These are phyloP conservation scores for Thamnophis elegans DNA, from an alignment of 2,797 vertebrate genomes.

Conservation along the genomic window DNA sequence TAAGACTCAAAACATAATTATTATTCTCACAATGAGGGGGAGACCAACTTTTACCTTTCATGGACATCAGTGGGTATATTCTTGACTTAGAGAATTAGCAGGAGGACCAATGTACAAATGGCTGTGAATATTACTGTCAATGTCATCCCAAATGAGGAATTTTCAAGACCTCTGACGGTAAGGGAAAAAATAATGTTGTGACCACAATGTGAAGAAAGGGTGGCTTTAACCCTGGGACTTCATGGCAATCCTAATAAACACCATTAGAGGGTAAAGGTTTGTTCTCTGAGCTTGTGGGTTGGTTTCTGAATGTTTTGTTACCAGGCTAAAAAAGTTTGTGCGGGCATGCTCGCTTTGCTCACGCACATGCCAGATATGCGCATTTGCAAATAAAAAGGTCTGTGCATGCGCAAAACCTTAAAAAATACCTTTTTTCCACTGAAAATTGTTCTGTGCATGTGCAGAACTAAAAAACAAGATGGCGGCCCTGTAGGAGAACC, in stretches of 20 bases:
- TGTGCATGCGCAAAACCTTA: no score
- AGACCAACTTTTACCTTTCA: not conserved
- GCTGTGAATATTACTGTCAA: not conserved
- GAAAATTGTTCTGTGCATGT: no score
- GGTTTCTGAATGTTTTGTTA: no score
- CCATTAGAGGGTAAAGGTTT: not conserved
- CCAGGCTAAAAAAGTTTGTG: no score
- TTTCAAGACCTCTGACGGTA: not conserved
- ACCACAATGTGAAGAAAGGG: not conserved
- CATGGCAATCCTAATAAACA: not conserved
- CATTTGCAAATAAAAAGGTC: no score
- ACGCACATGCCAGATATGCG: no score
- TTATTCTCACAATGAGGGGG: not conserved
- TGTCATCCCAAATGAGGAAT: not conserved
- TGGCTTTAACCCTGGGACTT: not conserved
- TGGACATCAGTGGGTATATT: not conserved
- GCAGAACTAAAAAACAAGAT: no score
- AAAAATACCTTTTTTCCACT: no score
- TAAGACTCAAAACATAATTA: not conserved
- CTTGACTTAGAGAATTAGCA: not conserved
- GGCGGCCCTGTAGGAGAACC: no score
- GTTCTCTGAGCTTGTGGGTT: no score
- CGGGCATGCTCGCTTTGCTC: no score
- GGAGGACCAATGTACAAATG: not conserved
- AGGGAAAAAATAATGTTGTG: not conserved